Evolutionary conservation across 2,113 vertebrate genomes (phyloP).

Genomic region (Solenodon paradoxus): DNA sequence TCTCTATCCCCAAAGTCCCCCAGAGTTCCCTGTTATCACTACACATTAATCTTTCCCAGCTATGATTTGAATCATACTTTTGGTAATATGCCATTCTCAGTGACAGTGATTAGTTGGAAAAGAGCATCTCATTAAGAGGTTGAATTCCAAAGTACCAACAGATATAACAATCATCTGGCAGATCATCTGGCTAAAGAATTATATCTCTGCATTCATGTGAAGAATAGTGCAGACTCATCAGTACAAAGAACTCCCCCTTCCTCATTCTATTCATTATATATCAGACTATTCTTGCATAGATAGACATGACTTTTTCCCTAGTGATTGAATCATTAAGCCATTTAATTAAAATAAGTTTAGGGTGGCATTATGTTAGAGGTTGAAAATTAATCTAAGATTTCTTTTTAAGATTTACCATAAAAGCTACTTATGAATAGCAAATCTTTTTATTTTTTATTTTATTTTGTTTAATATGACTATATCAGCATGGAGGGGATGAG

Average conservation of each 20-base stretch:
- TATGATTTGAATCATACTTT: conserved; percentile 41
- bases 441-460: too few relatives aligned
- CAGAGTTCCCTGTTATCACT: conserved; percentile 42
- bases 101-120: conserved; percentile 57
- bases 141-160: conserved; percentile 31
- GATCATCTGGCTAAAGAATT: conserved; percentile 35
- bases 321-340: not conserved
- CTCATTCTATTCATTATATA: not conserved
- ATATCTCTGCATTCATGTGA: not conserved
- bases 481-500: too few relatives aligned
- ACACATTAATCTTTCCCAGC: conserved; percentile 36
- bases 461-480: too few relatives aligned
- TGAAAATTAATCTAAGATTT: not conserved
- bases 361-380: not conserved
- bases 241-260: not conserved
- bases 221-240: not conserved
- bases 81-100: conserved; percentile 41
- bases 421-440: too few relatives aligned
- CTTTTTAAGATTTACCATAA: not conserved
- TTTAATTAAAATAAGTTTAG: not conserved
- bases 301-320: not conserved
- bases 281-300: not conserved
- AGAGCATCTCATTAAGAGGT: conserved; percentile 41
- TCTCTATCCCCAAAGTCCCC: conserved; percentile 15
- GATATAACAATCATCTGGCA: conserved; percentile 41